phyloP scores from a whole-genome alignment of 2,888 invertebrate species.

The Lamproptera curius region DNA sequence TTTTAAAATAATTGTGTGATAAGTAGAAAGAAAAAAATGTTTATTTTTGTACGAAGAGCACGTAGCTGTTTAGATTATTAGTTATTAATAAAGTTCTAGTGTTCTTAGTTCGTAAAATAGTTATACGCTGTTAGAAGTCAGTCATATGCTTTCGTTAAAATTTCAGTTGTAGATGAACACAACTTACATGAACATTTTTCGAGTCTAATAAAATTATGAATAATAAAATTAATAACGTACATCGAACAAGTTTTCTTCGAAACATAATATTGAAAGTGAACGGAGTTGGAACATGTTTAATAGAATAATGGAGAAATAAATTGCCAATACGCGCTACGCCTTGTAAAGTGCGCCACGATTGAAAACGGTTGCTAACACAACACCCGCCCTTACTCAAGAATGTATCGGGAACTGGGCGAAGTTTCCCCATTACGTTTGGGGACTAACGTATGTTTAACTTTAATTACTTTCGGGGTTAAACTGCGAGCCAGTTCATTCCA shows the following conservation, averaged over 20 bases:
- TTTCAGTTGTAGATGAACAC: too few relatives aligned
- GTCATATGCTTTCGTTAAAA: too few relatives aligned
- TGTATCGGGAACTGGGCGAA: constrained; percentile 32
- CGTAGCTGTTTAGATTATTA: too few relatives aligned
- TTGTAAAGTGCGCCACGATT: background rate
- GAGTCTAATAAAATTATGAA: too few relatives aligned
- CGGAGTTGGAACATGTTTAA: background rate
- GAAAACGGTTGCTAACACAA: constrained; percentile 2
- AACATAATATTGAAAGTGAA: background rate
- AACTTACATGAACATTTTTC: too few relatives aligned
- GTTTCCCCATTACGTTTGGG: constrained; percentile 37
- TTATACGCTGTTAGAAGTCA: too few relatives aligned
- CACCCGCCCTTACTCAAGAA: constrained; percentile 33
- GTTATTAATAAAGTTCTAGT: too few relatives aligned
- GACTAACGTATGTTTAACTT: constrained; percentile 41
- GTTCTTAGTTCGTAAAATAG: too few relatives aligned
- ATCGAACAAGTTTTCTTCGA: background rate
- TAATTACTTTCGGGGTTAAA: constrained; percentile 44
- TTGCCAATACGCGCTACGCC: background rate
- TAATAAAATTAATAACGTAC: too few relatives aligned
- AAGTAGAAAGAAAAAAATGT: too few relatives aligned
- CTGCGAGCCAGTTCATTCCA: constrained; percentile 25
- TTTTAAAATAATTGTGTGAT: too few relatives aligned
- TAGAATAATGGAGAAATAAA: background rate
- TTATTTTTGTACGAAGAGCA: too few relatives aligned